Base-by-base conservation (phyloP, 2,113 vertebrate species). In the Gopherus evgoodei region DNA sequence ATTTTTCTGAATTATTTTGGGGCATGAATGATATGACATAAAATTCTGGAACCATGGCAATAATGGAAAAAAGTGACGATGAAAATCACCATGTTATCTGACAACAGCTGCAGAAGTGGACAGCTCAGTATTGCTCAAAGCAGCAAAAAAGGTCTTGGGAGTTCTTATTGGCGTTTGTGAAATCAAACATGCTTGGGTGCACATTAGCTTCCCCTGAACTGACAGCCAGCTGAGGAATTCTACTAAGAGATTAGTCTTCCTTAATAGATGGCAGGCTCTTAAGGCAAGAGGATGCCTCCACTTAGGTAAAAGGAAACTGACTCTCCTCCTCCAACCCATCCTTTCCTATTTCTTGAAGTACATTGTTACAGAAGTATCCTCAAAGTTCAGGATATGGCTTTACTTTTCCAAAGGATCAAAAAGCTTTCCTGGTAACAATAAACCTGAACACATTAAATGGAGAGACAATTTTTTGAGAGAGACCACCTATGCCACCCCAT, bases 111-210 rank as follows among this genome's bases (percentile, higher is more conserved):
- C 17, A 42, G 19, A 75, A 42, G 5, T 75, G 38, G 19, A 75
- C 69, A 75, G 38, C 38, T 75, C 47, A 17, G 29, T 35, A 56
- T 3, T 22, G 9, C n/a, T 93, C 62, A 79, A 86, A 65, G 12
- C 25, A 72, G 17, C 6, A 35, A 21, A 35, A 49, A 1, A 2
- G 19, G 56, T 49, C 44, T 83, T 31, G 2, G 0, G 1, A 10
- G 1, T 87, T 44, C 35, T 54, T 57, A 2, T 14, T 24, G 12
- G n/a, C 9, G 2, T 75, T 10, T 75, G 38, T 38, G n/a, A 95
- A 93, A 84, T 27, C 27, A 42, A 75, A 75, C 19, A 42, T 75
- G 69, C n/a, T 75, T 75, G 38, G 69, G 11, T 4, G 53, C 1
- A 14, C 3, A 44, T 47, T 84, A 44, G 50, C 59, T 29, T 86